These are phyloP conservation scores for Pristis pectinata DNA, from an alignment of 2,797 vertebrate species.

Conservation along the genomic window DNA sequence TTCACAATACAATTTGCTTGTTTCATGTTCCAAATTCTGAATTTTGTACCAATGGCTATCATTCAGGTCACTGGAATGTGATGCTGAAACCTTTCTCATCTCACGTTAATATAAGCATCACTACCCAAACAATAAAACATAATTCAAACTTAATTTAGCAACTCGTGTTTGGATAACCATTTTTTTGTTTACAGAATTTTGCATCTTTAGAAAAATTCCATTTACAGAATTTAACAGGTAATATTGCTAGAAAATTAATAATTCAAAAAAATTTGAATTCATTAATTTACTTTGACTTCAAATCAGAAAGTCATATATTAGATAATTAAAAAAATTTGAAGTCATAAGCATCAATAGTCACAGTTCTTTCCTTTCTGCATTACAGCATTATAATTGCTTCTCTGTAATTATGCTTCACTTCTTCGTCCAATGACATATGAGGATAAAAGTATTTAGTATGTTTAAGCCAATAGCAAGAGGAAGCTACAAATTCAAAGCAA, in stretches of 20 bases:
- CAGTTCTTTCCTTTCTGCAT: not conserved
- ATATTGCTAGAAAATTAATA: not conserved
- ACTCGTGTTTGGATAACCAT: not conserved
- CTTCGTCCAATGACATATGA: not conserved
- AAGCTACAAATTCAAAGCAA: not conserved
- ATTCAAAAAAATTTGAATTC: not conserved
- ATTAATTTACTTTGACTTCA: not conserved
- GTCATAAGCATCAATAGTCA: not conserved
- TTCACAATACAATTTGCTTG: slow-evolving; percentile 49
- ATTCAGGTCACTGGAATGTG: not conserved
- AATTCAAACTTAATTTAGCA: not conserved
- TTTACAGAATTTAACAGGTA: not conserved
- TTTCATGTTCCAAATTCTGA: not conserved
- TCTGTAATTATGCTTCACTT: not conserved
- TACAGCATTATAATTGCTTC: not conserved
- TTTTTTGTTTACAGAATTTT: not conserved
- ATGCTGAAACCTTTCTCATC: not conserved
- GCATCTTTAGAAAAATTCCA: not conserved
- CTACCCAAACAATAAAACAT: not conserved
- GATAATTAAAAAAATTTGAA: no score
- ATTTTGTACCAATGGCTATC: not conserved
- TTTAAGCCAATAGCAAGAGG: not conserved
- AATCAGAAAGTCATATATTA: not conserved
- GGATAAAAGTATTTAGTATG: no score
- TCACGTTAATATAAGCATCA: not conserved